Conservation (phyloP, 2,797 vertebrate genomes). For the Fratercula arctica region DNA sequence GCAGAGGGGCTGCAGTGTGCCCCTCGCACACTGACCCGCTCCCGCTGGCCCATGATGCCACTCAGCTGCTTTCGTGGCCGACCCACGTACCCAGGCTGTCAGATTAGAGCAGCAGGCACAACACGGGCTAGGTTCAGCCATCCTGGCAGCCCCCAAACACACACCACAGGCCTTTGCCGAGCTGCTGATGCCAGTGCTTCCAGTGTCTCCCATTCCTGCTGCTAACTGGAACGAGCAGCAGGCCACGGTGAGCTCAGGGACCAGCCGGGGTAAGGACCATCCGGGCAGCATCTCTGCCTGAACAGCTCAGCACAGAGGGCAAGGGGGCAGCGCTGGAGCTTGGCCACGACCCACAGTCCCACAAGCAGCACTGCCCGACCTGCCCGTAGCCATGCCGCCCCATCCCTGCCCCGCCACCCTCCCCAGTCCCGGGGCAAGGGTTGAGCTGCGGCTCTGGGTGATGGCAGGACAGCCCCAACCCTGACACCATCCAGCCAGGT, state of each 20-base stretch:
- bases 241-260: neutral
- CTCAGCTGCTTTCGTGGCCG: neutral
- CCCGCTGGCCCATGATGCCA: fast-evolving
- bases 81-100: neutral
- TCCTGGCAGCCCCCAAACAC: neutral
- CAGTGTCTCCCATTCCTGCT: neutral
- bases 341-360: neutral
- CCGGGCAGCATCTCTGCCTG: neutral
- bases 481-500: neutral
- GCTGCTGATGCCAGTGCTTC: neutral
- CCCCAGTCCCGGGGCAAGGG: neutral
- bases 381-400: neutral
- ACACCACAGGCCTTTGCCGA: fast-evolving
- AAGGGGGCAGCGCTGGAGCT: neutral
- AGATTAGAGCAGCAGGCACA: neutral
- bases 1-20: neutral
- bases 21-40: neutral
- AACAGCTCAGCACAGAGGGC: neutral
- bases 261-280: fast-evolving
- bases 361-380: neutral
- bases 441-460: neutral
- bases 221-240: neutral
- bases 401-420: neutral
- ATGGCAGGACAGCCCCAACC: neutral
- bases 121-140: fast-evolving